Evolutionary conservation across 2,888 invertebrate genomes (phyloP).

Genomic region (Drosophila neonasuta): DNA sequence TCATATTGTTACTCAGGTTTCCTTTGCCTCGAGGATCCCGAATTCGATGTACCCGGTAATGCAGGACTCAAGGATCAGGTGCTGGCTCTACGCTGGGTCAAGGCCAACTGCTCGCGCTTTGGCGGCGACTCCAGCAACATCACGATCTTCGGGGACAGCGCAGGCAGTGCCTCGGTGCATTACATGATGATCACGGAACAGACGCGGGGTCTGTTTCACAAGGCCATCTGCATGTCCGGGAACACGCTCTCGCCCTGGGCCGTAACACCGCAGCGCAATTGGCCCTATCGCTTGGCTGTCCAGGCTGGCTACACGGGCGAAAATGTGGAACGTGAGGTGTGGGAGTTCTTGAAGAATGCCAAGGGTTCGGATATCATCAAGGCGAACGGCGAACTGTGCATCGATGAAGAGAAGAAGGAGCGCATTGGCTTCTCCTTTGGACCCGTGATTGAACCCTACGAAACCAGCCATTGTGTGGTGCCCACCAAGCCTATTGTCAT

Average conservation of each 20-base stretch:
- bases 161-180: constrained; percentile 83
- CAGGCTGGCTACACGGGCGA: constrained; percentile 79
- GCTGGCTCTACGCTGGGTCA: constrained; percentile 83
- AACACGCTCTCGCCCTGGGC: constrained; percentile 80
- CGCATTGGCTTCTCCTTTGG: constrained; percentile 81
- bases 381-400: constrained; percentile 78
- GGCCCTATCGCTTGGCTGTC: constrained; percentile 80
- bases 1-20: constrained; percentile 80
- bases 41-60: constrained; percentile 83
- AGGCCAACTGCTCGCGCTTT: constrained; percentile 83
- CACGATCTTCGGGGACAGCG: constrained; percentile 84
- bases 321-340: constrained; percentile 79
- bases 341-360: constrained; percentile 80
- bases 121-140: constrained; percentile 83
- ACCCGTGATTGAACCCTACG: constrained; percentile 81
- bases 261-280: constrained; percentile 77
- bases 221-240: constrained; percentile 82
- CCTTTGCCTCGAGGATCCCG: constrained; percentile 82
- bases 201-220: constrained; percentile 81
- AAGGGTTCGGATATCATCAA: constrained; percentile 78
- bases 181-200: constrained; percentile 83
- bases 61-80: constrained; percentile 84
- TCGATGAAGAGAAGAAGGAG: constrained; percentile 78
- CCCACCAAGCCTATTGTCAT: constrained; percentile 79
- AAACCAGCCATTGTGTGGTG: constrained; percentile 78